These are phyloP conservation scores for Copsychus sechellarum DNA, from an alignment of 2,113 vertebrate genomes.

Conservation along the genomic window DNA sequence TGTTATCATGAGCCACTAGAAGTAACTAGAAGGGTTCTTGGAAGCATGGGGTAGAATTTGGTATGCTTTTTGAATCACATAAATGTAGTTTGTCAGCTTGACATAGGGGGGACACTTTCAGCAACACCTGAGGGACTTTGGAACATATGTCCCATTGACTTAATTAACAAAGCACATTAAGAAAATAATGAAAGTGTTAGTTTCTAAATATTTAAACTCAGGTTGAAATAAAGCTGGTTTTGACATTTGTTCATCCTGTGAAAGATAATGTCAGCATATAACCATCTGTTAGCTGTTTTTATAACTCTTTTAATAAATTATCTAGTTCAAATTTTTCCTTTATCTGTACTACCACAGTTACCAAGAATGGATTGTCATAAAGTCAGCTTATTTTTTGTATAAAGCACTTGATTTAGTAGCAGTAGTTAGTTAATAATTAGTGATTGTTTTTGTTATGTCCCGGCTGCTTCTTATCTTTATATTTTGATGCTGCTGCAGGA, in stretches of 20 bases:
- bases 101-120: background rate
- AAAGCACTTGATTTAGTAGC: background rate
- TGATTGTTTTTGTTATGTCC: background rate
- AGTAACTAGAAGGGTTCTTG: background rate
- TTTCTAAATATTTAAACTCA: slow-evolving; percentile 38
- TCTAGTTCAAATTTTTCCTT: background rate
- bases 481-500: background rate
- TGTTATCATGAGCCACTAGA: too few species aligned
- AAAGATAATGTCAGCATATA: slow-evolving; percentile 23
- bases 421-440: background rate
- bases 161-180: slow-evolving; percentile 22
- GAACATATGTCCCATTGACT: background rate
- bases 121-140: background rate
- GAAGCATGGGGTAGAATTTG: background rate
- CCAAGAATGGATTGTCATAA: background rate
- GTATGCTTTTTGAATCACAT: background rate
- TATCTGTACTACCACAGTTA: background rate
- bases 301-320: slow-evolving; percentile 9
- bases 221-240: background rate
- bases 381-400: background rate
- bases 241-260: slow-evolving; percentile 17
- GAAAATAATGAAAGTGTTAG: background rate
- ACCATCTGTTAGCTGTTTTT: background rate
- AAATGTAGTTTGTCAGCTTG: background rate
- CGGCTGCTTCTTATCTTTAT: background rate